A percentile compares a stretch with the other conserved stretches of the same genome.
Conservation (phyloP, 2,113 vertebrate genomes). For the Phodopus roborovskii region DNA sequence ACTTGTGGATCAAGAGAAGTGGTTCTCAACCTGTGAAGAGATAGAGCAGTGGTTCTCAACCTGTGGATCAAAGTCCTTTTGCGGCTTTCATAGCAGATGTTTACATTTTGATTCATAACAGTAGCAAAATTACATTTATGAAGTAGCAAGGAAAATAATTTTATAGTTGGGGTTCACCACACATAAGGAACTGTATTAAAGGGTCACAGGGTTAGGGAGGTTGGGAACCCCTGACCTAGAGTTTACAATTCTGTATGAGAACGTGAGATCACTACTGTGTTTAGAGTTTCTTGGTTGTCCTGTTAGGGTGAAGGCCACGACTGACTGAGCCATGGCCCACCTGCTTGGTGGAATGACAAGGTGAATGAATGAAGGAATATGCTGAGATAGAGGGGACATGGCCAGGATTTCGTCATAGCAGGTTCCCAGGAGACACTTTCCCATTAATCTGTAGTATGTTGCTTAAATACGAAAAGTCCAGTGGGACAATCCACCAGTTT, state of each 20-base stretch:
- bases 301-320: neutral
- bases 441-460: neutral
- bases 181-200: neutral
- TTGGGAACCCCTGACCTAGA: neutral
- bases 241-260: neutral
- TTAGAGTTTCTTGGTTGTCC: neutral
- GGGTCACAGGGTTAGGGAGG: neutral
- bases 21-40: fast-evolving
- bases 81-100: neutral
- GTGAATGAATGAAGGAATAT: neutral
- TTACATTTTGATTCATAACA: neutral
- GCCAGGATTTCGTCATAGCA: neutral
- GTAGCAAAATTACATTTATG: neutral
- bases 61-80: neutral
- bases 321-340: neutral
- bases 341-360: neutral
- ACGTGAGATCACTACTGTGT: neutral
- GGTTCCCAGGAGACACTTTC: neutral
- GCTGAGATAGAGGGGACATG: neutral
- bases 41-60: neutral
- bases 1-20: fast-evolving
- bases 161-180: neutral
- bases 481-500: neutral
- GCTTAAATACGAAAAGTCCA: neutral
- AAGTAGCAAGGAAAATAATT: neutral